Evolutionary conservation across 2,797 vertebrate species (phyloP), one percentile per base, ranked within the genome.

Genomic region (Aotus griseimembra): DNA sequence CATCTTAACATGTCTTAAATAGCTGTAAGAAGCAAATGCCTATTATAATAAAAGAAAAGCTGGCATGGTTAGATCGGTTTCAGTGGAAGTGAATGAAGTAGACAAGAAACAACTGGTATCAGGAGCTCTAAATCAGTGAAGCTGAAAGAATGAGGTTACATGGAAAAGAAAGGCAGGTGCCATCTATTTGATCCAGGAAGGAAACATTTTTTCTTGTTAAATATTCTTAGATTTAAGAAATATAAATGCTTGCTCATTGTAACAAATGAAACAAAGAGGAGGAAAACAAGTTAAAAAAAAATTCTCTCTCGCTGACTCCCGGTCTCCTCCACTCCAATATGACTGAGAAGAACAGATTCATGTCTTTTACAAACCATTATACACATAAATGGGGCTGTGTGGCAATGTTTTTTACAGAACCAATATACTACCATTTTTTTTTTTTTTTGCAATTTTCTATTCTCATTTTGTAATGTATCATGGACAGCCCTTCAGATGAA

Each of bases 81-180:
- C 46, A 90, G 92, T 86, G n/a, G 79, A 93, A 86, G n/a, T 70
- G 83, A 85, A 94, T 90, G 82, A 93, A 86, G 85, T 15, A 10
- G 73, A 92, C 92, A 97, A 95, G 94, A 97, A 96, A 39, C 77
- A 90, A 96, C 96, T 88, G 48, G 90, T 67, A 28, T 13, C 33
- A 33, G 48, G 36, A 61, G 9, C 5, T 50, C 13, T 64, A 39
- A 64, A 26, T 36, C n/a, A 48, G 6, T 61, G 61, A 93, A 88
- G 57, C 22, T 73, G 19, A 44, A 52, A 85, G 20, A 24, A n/a
- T 39, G 64, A 67, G 24, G 52, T 77, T 81, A 30, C 17, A 1
- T 0, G 30, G 76, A 13, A 79, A 85, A 86, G 28, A 87, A 50
- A 72, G 20, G 44, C 55, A 79, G 36, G 5, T 41, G 5, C 1